phyloP scores from a whole-genome alignment of 2,113 vertebrate species.

The Austrofundulus limnaeus region DNA sequence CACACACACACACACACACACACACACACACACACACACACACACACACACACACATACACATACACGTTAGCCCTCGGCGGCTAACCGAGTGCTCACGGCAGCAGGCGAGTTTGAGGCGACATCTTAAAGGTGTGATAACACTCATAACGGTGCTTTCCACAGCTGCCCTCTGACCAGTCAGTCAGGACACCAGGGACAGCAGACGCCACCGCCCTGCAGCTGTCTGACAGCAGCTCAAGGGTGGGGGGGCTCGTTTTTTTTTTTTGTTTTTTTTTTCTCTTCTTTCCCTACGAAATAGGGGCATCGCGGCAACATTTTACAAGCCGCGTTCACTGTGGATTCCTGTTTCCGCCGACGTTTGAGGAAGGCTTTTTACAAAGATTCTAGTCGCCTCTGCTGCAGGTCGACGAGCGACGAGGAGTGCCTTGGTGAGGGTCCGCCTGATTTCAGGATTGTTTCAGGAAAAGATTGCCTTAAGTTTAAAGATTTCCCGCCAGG shows the following conservation, averaged over 20 bases:
- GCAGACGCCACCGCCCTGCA: constrained; percentile 29
- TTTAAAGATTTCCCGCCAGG: constrained; percentile 50
- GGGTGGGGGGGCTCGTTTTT: background rate
- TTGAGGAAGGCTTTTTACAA: constrained; percentile 43
- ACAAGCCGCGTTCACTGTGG: constrained; percentile 68
- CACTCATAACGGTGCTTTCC: constrained; percentile 60
- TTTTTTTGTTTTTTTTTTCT: constrained; percentile 23
- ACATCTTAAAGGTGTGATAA: constrained; percentile 35
- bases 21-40: too few species aligned
- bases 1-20: too few species aligned
- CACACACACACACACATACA: too few species aligned
- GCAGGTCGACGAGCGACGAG: constrained; percentile 50
- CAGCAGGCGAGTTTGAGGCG: constrained; percentile 25
- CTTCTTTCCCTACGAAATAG: constrained; percentile 44
- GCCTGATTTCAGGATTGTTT: constrained; percentile 75
- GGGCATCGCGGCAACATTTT: constrained; percentile 34
- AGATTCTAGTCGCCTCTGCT: constrained; percentile 44
- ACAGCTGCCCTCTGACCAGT: constrained; percentile 47
- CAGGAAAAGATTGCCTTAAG: constrained; percentile 78
- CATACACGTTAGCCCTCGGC: constrained; percentile 40
- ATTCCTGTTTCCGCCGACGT: constrained; percentile 39
- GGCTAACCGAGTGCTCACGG: constrained; percentile 37
- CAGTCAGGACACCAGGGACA: constrained; percentile 46
- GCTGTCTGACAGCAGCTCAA: too few species aligned
- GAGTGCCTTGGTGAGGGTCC: constrained; percentile 77